These are phyloP conservation scores for Tinea pellionella DNA, from an alignment of 2,888 invertebrate genomes.

Conservation along the genomic window DNA sequence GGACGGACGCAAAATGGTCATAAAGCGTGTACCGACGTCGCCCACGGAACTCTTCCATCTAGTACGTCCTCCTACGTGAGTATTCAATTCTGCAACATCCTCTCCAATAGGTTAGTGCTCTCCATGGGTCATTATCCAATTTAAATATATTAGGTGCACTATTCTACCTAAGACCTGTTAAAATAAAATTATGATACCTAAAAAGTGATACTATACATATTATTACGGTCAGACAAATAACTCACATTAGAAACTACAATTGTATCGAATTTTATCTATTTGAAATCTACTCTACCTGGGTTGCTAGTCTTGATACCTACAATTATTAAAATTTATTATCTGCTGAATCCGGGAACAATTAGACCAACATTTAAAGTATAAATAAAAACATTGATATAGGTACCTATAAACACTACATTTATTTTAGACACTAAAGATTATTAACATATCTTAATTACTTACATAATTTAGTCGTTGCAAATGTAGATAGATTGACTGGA, in stretches of 20 bases:
- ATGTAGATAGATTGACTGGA: too few species aligned
- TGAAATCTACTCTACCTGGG: too few species aligned
- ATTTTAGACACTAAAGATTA: conserved; percentile 3
- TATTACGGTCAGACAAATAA: too few species aligned
- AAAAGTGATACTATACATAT: too few species aligned
- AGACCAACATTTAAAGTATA: too few species aligned
- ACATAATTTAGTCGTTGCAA: neutral
- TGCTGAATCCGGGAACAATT: too few species aligned
- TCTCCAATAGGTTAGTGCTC: conserved; percentile 22
- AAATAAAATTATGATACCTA: too few species aligned
- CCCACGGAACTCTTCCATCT: conserved; percentile 88
- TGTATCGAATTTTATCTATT: too few species aligned
- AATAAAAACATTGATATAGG: conserved; percentile 2
- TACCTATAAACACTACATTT: neutral
- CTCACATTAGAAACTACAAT: too few species aligned
- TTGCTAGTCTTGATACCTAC: too few species aligned
- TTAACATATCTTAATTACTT: neutral
- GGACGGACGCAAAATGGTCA: conserved; percentile 87
- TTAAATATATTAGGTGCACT: conserved; percentile 23
- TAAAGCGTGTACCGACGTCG: conserved; percentile 85
- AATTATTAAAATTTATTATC: too few species aligned
- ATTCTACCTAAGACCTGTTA: conserved; percentile 20
- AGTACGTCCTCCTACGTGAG: conserved; percentile 86
- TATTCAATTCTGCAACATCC: conserved; percentile 47
- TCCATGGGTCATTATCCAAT: conserved; percentile 50